Conservation (phyloP, 2,888 invertebrate species). For the Eudasyphora cyanicolor region DNA sequence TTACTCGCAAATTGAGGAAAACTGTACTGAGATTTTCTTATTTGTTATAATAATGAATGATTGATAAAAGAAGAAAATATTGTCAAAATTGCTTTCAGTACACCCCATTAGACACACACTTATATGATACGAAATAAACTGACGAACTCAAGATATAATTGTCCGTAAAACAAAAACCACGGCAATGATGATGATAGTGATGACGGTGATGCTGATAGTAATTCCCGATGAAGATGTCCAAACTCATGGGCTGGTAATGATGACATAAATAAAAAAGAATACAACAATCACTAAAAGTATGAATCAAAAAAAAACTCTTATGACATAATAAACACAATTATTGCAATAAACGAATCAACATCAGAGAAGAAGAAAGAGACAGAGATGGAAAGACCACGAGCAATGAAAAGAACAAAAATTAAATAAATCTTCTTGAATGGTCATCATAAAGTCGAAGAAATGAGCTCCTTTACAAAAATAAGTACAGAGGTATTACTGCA, state of each 20-base stretch:
- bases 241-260: not conserved
- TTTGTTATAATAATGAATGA: no score
- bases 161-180: not conserved
- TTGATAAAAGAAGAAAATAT: no score
- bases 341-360: constrained; percentile 14
- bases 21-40: no score
- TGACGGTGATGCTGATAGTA: not conserved
- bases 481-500: no score
- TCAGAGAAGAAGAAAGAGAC: not conserved
- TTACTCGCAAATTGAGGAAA: no score
- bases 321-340: constrained; percentile 40
- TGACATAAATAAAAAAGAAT: not conserved
- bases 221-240: no score
- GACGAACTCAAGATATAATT: not conserved
- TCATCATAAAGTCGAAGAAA: not conserved
- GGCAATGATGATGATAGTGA: not conserved
- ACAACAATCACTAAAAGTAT: constrained; percentile 3
- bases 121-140: not conserved
- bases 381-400: not conserved
- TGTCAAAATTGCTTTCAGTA: no score
- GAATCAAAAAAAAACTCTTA: constrained; percentile 33
- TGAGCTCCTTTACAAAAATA: not conserved
- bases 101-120: no score
- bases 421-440: not conserved
- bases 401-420: not conserved